phyloP scores from a whole-genome alignment of 2,888 invertebrate species.

The Acronicta leporina region DNA sequence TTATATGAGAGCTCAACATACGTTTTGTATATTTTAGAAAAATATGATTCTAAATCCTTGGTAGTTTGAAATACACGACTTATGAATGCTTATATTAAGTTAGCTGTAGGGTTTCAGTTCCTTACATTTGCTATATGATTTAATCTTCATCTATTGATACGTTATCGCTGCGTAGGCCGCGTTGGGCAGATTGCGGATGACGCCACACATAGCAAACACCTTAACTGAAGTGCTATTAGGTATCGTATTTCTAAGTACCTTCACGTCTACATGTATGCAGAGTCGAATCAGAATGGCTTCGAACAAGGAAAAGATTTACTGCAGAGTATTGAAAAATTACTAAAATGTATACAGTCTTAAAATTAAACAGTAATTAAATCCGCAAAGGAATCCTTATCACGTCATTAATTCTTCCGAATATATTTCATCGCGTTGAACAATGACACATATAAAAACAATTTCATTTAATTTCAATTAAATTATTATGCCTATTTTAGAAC shows the following conservation, averaged over 20 bases:
- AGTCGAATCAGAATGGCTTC: conserved; percentile 8
- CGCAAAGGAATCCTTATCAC: no score
- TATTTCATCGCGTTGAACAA: no score
- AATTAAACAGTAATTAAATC: no score
- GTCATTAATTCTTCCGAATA: no score
- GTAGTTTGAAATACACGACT: conserved; percentile 1
- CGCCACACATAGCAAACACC: conserved; percentile 37
- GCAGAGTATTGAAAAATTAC: no score
- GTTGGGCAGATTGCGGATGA: conserved; percentile 32
- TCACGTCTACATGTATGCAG: conserved; percentile 14
- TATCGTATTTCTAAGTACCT: conserved; percentile 29
- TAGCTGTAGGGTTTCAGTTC: neutral
- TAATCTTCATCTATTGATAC: neutral
- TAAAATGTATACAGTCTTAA: no score
- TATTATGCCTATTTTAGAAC: no score
- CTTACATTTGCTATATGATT: neutral
- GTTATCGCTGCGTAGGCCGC: conserved; percentile 23
- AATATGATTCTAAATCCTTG: conserved; percentile 5
- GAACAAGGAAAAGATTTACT: neutral
- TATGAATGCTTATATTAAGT: neutral
- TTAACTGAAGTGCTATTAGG: conserved; percentile 41
- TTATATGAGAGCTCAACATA: conserved; percentile 12
- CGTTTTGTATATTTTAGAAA: conserved; percentile 9
- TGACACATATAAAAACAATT: no score
- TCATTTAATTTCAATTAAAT: no score